A percentile compares a stretch with the other conserved stretches of the same genome.
Evolutionary conservation across 2,113 vertebrate species (phyloP).

Genomic region (Oncorhynchus masou): DNA sequence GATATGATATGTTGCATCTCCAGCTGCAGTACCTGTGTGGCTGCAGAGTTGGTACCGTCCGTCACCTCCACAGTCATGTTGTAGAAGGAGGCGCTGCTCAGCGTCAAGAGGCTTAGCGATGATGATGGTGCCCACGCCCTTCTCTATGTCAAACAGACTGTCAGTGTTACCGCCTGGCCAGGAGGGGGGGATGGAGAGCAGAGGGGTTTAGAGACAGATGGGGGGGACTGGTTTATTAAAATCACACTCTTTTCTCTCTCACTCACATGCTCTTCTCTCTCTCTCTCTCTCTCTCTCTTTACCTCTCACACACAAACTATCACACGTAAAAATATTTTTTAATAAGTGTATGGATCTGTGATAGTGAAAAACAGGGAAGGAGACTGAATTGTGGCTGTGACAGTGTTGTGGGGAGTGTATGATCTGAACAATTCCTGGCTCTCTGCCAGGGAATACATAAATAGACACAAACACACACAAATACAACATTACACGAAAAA

Average conservation of each 20-base stretch:
- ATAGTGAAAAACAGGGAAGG: neutral
- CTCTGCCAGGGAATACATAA: conserved; percentile 1
- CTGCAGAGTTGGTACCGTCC: conserved; percentile 86
- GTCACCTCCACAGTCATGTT: conserved; percentile 95
- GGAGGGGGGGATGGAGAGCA: conserved; percentile 23
- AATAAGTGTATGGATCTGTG: neutral
- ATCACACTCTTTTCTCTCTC: too few relatives aligned
- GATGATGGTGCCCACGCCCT: conserved; percentile 90
- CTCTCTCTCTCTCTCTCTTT: too few relatives aligned
- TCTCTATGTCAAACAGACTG: conserved; percentile 89
- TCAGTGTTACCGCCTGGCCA: conserved; percentile 88
- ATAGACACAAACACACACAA: conserved; percentile 2
- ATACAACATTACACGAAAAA: conserved; percentile 12
- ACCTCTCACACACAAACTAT: neutral
- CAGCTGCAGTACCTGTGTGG: conserved; percentile 80
- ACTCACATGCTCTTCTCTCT: too few relatives aligned
- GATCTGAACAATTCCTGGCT: neutral
- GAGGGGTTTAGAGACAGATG: conserved; percentile 10
- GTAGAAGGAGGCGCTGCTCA: conserved; percentile 88
- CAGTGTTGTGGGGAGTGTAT: neutral
- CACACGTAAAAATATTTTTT: neutral
- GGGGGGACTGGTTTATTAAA: neutral
- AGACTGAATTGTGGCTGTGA: neutral
- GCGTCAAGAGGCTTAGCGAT: conserved; percentile 93
- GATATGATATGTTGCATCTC: neutral